phyloP scores from a whole-genome alignment of 1,140 invertebrate species.

The Cyrtorhinus lividipennis region DNA sequence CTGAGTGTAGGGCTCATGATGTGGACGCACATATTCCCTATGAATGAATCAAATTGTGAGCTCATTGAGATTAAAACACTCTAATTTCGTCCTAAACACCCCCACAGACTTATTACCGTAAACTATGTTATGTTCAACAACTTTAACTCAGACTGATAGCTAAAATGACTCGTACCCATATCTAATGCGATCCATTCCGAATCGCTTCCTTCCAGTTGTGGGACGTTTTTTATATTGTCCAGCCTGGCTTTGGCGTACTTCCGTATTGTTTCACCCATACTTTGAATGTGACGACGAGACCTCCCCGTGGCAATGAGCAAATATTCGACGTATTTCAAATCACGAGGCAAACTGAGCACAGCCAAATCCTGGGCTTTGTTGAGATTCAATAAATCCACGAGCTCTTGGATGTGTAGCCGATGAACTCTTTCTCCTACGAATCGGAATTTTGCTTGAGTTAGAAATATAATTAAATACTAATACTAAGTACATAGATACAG shows the following conservation, averaged over 20 bases:
- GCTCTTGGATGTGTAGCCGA: conserved; percentile 74
- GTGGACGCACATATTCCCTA: conserved; percentile 84
- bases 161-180: conserved; percentile 63
- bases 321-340: conserved; percentile 65
- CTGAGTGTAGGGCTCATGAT: conserved; percentile 59
- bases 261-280: conserved; percentile 58
- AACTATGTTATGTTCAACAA: too few relatives aligned
- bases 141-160: too few relatives aligned
- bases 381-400: conserved; percentile 55
- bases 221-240: conserved; percentile 44
- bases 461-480: conserved; percentile 14
- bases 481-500: too few relatives aligned
- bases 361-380: conserved; percentile 71
- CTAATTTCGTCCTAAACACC: background rate
- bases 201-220: conserved; percentile 62
- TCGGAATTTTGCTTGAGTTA: conserved; percentile 17
- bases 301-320: conserved; percentile 60
- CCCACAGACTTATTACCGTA: background rate
- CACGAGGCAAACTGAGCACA: conserved; percentile 56
- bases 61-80: background rate
- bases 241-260: conserved; percentile 65
- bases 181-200: conserved; percentile 80
- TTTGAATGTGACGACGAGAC: conserved; percentile 57
- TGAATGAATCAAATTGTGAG: conserved; percentile 25
- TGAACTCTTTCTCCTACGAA: conserved; percentile 57